Conservation (phyloP, 2,888 invertebrate genomes). For the Myopa tessellatipennis region DNA sequence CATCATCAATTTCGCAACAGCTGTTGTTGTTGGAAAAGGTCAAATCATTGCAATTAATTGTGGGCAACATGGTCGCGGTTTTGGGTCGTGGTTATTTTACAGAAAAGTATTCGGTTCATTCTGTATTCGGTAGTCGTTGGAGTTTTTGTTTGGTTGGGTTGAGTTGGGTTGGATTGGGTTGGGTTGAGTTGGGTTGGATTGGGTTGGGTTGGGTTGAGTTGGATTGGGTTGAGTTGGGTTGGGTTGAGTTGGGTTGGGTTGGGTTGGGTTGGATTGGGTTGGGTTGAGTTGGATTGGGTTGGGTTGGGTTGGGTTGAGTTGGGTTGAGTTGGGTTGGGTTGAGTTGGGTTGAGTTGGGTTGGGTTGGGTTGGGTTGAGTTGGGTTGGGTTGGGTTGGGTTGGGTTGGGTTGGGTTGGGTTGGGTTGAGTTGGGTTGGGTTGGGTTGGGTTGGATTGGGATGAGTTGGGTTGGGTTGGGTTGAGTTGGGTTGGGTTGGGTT, state of each 20-base stretch:
- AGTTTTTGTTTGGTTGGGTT: background rate
- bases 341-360: no score
- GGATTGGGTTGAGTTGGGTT: constrained; percentile 5
- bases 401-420: no score
- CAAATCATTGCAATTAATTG: no score
- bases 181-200: background rate
- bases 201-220: background rate
- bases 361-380: background rate
- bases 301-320: background rate
- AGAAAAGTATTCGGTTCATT: no score
- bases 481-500: background rate
- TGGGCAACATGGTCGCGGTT: no score
- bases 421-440: no score
- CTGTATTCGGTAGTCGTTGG: no score
- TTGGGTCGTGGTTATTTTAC: no score
- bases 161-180: background rate
- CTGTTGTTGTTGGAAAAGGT: no score
- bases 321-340: no score
- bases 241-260: constrained; percentile 13
- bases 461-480: background rate
- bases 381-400: background rate
- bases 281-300: background rate
- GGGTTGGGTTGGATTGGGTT: background rate
- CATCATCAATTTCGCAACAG: no score
- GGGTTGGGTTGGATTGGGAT: no score